Evolutionary conservation across 2,797 vertebrate species (phyloP).

Genomic region (Tinamus major): DNA sequence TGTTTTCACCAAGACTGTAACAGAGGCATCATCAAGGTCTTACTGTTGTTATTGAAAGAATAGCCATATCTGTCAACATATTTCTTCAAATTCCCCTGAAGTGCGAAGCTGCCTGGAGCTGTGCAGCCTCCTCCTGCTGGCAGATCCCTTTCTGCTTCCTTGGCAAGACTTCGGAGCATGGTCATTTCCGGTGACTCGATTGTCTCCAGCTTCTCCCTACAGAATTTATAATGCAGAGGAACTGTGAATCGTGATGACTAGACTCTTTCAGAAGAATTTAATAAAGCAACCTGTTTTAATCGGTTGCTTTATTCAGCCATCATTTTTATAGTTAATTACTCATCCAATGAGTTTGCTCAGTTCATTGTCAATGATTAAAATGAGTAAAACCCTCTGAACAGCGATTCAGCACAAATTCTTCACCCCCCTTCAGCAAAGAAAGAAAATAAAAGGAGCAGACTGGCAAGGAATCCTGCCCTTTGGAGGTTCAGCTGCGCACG

Average conservation of each 20-base stretch:
- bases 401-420: conserved; percentile 47
- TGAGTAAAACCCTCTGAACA: conserved; percentile 43
- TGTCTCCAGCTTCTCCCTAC: conserved; percentile 16
- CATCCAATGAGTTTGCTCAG: conserved; percentile 45
- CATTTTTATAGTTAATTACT: conserved; percentile 47
- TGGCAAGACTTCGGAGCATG: background rate
- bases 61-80: background rate
- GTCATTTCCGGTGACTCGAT: conserved; percentile 33
- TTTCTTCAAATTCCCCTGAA: background rate
- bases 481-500: background rate
- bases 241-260: conserved; percentile 44
- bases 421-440: conserved; percentile 10
- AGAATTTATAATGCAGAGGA: conserved; percentile 27
- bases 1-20: background rate
- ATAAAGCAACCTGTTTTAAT: conserved; percentile 49
- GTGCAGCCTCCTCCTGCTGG: background rate
- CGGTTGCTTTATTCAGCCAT: conserved; percentile 21
- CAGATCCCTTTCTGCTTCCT: background rate
- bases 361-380: conserved; percentile 38
- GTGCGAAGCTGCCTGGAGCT: background rate
- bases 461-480: conserved; percentile 39
- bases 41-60: background rate
- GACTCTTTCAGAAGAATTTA: conserved; percentile 46
- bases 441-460: background rate
- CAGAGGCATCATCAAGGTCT: background rate